phyloP scores from a whole-genome alignment of 1,140 invertebrate genomes.

The Tenebrio molitor region DNA sequence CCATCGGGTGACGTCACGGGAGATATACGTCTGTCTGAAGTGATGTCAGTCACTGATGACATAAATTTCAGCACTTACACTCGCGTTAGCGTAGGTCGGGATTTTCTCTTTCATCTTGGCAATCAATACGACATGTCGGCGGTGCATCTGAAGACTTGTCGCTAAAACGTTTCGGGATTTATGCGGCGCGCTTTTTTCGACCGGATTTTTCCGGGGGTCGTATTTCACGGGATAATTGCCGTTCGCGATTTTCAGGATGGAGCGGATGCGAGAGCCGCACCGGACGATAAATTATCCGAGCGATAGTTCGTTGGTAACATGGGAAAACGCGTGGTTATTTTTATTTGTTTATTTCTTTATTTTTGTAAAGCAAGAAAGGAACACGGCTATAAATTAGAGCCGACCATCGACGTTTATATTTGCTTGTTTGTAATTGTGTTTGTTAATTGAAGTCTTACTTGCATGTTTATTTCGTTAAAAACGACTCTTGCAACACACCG shows the following conservation, averaged over 20 bases:
- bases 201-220: too few species aligned
- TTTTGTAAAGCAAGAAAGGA: background rate
- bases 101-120: slow-evolving; percentile 39
- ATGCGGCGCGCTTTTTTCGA: slow-evolving; percentile 19
- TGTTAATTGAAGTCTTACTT: background rate
- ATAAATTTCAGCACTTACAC: slow-evolving; percentile 19
- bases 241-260: too few species aligned
- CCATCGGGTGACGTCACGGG: slow-evolving; percentile 25
- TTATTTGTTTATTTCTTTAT: background rate
- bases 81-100: slow-evolving; percentile 21
- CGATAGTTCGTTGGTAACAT: background rate
- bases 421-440: background rate
- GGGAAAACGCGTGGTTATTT: background rate
- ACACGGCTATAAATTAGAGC: background rate
- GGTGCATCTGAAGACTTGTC: slow-evolving; percentile 4
- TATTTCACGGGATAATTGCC: too few species aligned
- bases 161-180: slow-evolving; percentile 10
- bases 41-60: slow-evolving; percentile 26
- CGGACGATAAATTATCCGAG: background rate
- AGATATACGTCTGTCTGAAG: too few species aligned
- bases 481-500: background rate
- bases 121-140: slow-evolving; percentile 9
- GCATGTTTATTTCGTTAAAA: background rate
- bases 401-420: background rate
- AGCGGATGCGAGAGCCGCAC: too few species aligned